Evolutionary conservation across 2,797 vertebrate genomes (phyloP), one percentile per base, ranked within the genome.

Genomic region (Hephaestus fuliginosus): DNA sequence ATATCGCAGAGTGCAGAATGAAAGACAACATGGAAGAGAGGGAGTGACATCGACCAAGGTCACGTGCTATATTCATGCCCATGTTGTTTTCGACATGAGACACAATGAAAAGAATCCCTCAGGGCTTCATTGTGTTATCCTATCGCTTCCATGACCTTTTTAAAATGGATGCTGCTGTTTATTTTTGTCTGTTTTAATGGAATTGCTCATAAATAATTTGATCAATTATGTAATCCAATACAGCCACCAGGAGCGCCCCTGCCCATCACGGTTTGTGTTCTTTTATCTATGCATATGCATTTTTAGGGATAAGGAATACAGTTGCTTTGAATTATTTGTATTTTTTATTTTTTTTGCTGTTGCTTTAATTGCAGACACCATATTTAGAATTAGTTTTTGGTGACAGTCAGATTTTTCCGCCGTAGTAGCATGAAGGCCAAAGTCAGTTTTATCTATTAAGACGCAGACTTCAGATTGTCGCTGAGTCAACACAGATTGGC

Each of bases 401-500:
- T 12, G 36, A 75, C 53, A 64, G 49, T 39, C 20, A 78, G 44
- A 51, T 77, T 80, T 74, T 85, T 25, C 30, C 1, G 15, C 52
- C 75, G 17, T 58, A 56, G 66, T 69, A 70, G 71, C 69, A 77
- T n/a, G 22, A 78, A 65, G 80, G 82, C 70, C 76, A 74, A 67
- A 78, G 60, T 80, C 68, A 72, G 63, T 66, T 80, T 82, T 83
- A 89, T 90, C 81, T 86, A 44, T 88, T 64, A 78, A 83, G 74
- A 64, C 43, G 8, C 81, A 89, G 85, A 86, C 76, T 90, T 81
- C 41, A 78, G 74, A 79, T 89, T 89, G 73, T 83, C 53, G 33
- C 84, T 92, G 88, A 89, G 81, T 92, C 88, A 92, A 89, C 86
- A 83, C 82, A 87, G 78, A 85, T 82, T 86, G 79, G 69, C 62